Base-by-base conservation (phyloP, 1,140 invertebrate genomes). In the Monomorium pharaonis region DNA sequence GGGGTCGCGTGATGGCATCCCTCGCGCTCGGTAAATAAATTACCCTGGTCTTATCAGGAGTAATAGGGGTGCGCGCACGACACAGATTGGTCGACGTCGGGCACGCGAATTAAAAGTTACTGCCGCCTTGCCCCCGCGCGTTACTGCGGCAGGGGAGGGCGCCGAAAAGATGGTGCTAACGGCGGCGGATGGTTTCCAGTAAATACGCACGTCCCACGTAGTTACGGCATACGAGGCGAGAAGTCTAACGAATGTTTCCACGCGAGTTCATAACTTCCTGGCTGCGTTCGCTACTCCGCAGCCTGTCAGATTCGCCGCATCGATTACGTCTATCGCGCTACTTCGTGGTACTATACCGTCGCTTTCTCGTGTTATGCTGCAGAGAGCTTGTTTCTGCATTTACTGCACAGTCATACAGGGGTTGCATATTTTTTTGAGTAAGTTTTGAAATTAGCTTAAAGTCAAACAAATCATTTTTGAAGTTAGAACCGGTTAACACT, bases 101-200 rank as follows among this genome's bases (percentile, higher is more conserved):
- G 92, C 94, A 95, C 94, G 94, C 94, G 94, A 94, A 95, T 94
- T 94, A 95, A 95, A 94, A 94, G 92, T 95, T 94, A 94, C 91
- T 89, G 84, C 83, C 70, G 24, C 85, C 86, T 0, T 44, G 77
- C 62, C 42, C 69, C 30, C 44, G 5, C 10, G 62, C n/a, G 33
- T 30, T n/a, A 65, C 49, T 30, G 37, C n/a, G n/a, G n/a, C n/a
- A 33, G 30, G 56, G 76, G 21, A 54, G 12, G 62, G 44, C 24
- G 49, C 47, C 60, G 60, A 76, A 85, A 89, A 78, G 60, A 84
- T 63, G 42, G n/a, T 58, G 33, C 63, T 6, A 67, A 27, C 56
- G 21, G 30, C 14, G 60, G 24, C 75, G 42, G 58, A 81, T 42
- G 65, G 65, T 81, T 30, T 24, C 16, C 33, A 42, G 33, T 75